Conservation (phyloP, 2,113 vertebrate genomes). For the Canis aureus region DNA sequence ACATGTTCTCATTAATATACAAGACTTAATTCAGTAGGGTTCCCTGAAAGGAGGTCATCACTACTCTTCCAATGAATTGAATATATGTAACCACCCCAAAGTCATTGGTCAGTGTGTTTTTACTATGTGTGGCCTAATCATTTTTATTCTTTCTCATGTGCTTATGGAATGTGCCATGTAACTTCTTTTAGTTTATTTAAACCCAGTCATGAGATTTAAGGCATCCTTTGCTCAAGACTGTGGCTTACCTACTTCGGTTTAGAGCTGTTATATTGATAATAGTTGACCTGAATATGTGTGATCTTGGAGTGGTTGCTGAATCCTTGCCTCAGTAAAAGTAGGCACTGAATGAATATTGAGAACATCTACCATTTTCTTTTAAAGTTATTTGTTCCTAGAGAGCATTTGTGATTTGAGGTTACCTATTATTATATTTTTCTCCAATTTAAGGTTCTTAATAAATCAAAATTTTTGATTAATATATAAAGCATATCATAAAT, state of each 20-base stretch:
- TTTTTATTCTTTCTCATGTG: not conserved
- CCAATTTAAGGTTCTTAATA: conserved; percentile 45
- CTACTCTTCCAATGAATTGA: not conserved
- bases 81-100: not conserved
- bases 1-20: not conserved
- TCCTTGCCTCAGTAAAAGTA: not conserved
- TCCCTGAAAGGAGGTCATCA: not conserved
- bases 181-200: conserved; percentile 31
- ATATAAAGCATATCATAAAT: conserved; percentile 30
- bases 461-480: conserved; percentile 37
- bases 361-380: conserved; percentile 56
- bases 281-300: not conserved
- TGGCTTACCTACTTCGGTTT: not conserved
- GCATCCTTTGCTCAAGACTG: not conserved
- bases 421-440: conserved; percentile 45
- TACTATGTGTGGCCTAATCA: not conserved
- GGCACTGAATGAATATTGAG: conserved; percentile 21
- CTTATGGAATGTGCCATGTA: not conserved
- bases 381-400: conserved; percentile 7
- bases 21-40: not conserved
- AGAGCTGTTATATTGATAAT: not conserved
- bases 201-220: conserved; percentile 13
- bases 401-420: conserved; percentile 65
- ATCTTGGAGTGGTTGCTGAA: conserved; percentile 26
- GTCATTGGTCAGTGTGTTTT: conserved; percentile 35